phyloP scores from a whole-genome alignment of 2,797 vertebrate species.

The Sebastes wilsoni region DNA sequence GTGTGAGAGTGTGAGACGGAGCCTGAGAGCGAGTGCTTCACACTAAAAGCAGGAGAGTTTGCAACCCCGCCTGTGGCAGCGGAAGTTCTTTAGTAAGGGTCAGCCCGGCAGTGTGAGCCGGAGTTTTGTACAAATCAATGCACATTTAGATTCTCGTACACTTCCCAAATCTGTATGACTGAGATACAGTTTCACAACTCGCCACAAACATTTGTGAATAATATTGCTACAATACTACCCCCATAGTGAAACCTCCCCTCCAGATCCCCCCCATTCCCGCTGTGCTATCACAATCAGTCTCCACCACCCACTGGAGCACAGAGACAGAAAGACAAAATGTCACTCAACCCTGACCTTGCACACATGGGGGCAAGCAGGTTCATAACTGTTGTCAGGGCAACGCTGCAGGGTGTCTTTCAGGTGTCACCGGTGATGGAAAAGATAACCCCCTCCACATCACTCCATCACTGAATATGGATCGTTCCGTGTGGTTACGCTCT shows the following conservation, averaged over 20 bases:
- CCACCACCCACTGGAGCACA: conserved; percentile 67
- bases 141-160: not conserved
- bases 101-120: not conserved
- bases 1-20: not conserved
- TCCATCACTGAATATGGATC: conserved; percentile 71
- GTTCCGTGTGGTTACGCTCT: conserved; percentile 61
- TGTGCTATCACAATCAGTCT: conserved; percentile 33
- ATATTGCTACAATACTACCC: not conserved
- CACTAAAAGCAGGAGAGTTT: not conserved
- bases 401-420: conserved; percentile 74
- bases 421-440: conserved; percentile 71
- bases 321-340: conserved; percentile 60
- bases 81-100: not conserved
- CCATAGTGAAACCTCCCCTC: not conserved
- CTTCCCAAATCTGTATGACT: not conserved
- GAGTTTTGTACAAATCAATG: not conserved
- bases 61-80: not conserved
- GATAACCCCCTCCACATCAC: conserved; percentile 44
- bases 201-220: not conserved
- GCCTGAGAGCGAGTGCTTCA: not conserved
- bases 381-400: conserved; percentile 72
- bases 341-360: conserved; percentile 72
- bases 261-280: not conserved
- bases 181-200: not conserved
- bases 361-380: conserved; percentile 32